Base-by-base conservation (phyloP, 2,888 invertebrate genomes). In the Habrosyne pyritoides region DNA sequence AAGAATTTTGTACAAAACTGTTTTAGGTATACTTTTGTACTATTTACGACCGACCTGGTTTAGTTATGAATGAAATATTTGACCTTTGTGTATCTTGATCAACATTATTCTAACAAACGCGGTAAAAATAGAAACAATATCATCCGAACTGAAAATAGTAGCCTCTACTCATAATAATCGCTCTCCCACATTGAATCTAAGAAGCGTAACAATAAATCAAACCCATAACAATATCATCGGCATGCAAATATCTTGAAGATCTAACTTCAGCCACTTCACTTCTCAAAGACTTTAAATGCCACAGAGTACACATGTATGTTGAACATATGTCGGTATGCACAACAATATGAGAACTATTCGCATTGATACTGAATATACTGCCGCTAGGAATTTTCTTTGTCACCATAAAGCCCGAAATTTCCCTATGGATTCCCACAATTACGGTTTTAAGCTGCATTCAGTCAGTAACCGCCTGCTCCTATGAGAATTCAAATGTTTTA, bases 141-240 rank as follows among this genome's bases (percentile, higher is more conserved):
- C 80, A 77, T 77, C 59, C 74, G 65, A 60, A 69, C 81, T 81
- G 72, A 76, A 83, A 88, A 87, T 89, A 87, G 83, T 79, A 76
- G 61, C 68, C 64, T 64, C 64, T 79, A 71, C 83, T 84, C 76
- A 68, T 69, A 77, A 87, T 88, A 83, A 87, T 86, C 80, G 85
- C 78, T 79, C 84, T 73, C 80, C 81, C 81, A 83, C 86, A 76
- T 80, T 65, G 82, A 75, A 83, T 83, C 78, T 67, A 71, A 78
- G 82, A 81, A 84, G 78, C 79, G 74, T 73, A 75, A 73, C 77
- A 77, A 85, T 90, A 89, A 88, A 90, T 90, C 88, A 86, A 71
- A 82, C 57, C 70, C 72, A 82, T 84, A 87, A 84, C 86, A 86
- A 84, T 84, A 87, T 85, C 87, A 82, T 85, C 85, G 86, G 79